A percentile compares a stretch with the other conserved stretches of the same genome.
Conservation (phyloP, 2,113 vertebrate species). For the Leptodactylus fuscus region DNA sequence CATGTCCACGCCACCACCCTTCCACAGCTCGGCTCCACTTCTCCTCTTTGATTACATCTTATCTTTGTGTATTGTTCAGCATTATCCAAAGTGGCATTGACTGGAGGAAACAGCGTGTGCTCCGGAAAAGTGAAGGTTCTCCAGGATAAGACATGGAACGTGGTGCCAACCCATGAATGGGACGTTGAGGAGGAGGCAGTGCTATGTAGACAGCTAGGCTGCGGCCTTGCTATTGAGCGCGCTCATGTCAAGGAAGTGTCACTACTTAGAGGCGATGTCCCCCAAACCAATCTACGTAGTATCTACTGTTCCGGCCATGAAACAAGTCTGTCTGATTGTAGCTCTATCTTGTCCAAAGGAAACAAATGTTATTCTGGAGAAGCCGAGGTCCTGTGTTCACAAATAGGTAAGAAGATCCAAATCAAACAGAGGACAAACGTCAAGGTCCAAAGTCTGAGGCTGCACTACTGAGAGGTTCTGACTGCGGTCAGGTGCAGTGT, state of each 20-base stretch:
- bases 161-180: constrained; percentile 42
- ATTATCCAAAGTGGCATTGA: constrained; percentile 13
- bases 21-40: no score
- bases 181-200: rapidly evolving
- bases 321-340: constrained; percentile 27
- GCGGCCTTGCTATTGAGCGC: not conserved
- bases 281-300: not conserved
- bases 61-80: constrained; percentile 11
- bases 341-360: not conserved
- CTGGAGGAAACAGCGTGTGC: constrained; percentile 35
- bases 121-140: constrained; percentile 57
- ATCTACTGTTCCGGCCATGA: constrained; percentile 57
- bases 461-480: no score
- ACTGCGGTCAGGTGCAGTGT: no score
- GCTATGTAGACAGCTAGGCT: constrained; percentile 63
- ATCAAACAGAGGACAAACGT: not conserved
- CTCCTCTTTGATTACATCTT: no score
- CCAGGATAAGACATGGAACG: constrained; percentile 32
- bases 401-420: constrained; percentile 54
- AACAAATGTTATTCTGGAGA: constrained; percentile 53
- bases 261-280: rapidly evolving
- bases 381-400: constrained; percentile 63
- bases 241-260: not conserved
- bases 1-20: no score
- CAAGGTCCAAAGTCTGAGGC: not conserved